Conservation (phyloP, 2,888 invertebrate species). For the Hartigia nigra region DNA sequence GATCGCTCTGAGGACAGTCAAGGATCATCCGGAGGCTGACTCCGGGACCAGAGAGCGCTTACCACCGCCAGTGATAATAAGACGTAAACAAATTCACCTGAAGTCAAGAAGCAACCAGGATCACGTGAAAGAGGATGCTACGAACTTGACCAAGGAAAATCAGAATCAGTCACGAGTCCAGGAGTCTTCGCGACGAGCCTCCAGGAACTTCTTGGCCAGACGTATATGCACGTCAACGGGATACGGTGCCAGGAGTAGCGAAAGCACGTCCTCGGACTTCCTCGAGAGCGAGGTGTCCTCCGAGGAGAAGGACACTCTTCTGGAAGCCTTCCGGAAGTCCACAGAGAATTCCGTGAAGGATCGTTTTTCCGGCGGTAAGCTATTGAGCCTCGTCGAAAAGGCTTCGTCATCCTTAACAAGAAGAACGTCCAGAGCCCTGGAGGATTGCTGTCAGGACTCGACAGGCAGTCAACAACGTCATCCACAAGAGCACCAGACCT, state of each 20-base stretch:
- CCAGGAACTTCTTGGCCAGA: conserved; percentile 23
- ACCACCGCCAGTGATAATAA: conserved; percentile 60
- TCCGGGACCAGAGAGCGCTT: conserved; percentile 19
- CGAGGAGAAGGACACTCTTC: conserved; percentile 54
- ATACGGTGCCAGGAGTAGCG: conserved; percentile 24
- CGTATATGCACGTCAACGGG: conserved; percentile 20
- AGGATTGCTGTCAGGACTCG: background rate
- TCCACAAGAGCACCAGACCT: conserved; percentile 30
- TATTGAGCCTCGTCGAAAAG: background rate
- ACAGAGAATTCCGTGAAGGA: conserved; percentile 16
- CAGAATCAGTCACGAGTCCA: background rate
- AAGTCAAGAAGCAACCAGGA: conserved; percentile 15
- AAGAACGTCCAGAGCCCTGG: background rate
- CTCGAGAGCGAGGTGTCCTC: conserved; percentile 53
- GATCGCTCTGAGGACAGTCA: conserved; percentile 47
- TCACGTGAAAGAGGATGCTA: conserved; percentile 11
- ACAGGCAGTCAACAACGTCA: conserved; percentile 8
- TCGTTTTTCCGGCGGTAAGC: background rate
- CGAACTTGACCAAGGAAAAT: conserved; percentile 8
- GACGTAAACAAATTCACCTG: conserved; percentile 52
- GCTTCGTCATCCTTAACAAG: background rate
- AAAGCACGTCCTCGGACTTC: conserved; percentile 51
- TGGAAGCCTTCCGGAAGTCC: conserved; percentile 37
- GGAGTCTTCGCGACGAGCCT: background rate
- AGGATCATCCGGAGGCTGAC: background rate